Percentiles rank a stretch among this genome's conserved stretches.
These are phyloP conservation scores for Otis tarda DNA, from an alignment of 2,113 vertebrate species.

Conservation along the genomic window DNA sequence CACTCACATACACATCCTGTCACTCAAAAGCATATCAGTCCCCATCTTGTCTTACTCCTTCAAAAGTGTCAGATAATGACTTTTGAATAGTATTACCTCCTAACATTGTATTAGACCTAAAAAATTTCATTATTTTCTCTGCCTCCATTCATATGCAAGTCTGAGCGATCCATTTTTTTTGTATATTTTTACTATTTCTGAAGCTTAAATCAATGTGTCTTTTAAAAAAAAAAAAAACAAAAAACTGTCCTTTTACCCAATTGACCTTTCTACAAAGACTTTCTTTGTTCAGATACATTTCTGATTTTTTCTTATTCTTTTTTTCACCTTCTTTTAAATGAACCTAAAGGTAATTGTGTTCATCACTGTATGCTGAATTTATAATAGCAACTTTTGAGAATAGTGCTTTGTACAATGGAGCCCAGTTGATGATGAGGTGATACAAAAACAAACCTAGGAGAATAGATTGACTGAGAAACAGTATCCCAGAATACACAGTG, in stretches of 20 bases:
- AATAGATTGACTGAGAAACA: neutral
- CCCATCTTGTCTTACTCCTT: neutral
- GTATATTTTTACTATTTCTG: slow-evolving; percentile 1
- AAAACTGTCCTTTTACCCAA: neutral
- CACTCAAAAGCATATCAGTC: neutral
- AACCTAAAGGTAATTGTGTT: slow-evolving; percentile 29
- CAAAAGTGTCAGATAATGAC: neutral
- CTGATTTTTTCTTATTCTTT: neutral
- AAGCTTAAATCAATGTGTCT: neutral
- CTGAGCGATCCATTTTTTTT: neutral
- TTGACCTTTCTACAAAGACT: slow-evolving; percentile 1
- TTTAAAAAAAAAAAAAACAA: neutral
- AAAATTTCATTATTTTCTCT: neutral
- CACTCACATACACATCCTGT: neutral
- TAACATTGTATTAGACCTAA: neutral
- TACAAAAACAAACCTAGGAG: slow-evolving; percentile 43
- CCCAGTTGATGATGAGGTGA: slow-evolving; percentile 27
- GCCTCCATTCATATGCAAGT: neutral
- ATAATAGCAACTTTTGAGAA: slow-evolving; percentile 30
- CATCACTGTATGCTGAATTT: slow-evolving; percentile 6
- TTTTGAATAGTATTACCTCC: neutral
- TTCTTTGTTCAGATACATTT: slow-evolving; percentile 10
- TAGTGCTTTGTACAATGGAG: neutral
- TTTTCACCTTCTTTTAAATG: neutral
- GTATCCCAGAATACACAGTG: neutral